Percentiles rank a stretch among this genome's conserved stretches.
phyloP scores from a whole-genome alignment of 2,888 invertebrate species.

The Argynnis bischoffii region DNA sequence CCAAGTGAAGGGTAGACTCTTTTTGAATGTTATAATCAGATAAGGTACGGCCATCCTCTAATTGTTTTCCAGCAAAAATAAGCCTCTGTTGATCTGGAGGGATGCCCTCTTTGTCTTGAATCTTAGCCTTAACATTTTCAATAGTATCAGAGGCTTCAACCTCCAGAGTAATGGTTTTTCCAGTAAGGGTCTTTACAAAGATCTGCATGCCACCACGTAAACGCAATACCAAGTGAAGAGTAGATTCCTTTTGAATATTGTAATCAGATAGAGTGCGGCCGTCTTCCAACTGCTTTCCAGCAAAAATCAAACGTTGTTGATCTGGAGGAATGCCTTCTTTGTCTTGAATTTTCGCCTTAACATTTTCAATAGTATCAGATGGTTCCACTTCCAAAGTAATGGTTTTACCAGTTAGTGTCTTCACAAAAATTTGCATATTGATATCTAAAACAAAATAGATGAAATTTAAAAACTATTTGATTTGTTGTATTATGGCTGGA shows the following conservation, averaged over 20 bases:
- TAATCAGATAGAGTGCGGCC: conserved; percentile 48
- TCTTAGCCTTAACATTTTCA: conserved; percentile 49
- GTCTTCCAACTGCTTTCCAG: conserved; percentile 49
- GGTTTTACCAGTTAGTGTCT: conserved; percentile 56
- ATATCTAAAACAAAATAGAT: conserved; percentile 38
- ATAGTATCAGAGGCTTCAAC: conserved; percentile 50
- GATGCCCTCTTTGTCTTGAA: conserved; percentile 49
- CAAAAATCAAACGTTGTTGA: conserved; percentile 49
- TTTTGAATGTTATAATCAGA: conserved; percentile 60
- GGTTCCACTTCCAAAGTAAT: conserved; percentile 52
- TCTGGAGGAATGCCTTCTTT: conserved; percentile 51
- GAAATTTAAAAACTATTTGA: conserved; percentile 14
- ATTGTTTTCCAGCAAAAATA: conserved; percentile 57
- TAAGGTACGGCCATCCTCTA: conserved; percentile 57
- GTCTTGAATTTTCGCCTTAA: conserved; percentile 46
- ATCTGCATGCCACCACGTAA: conserved; percentile 61
- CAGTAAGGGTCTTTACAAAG: conserved; percentile 51
- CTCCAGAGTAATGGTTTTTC: conserved; percentile 54
- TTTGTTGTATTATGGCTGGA: conserved; percentile 15
- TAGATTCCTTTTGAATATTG: conserved; percentile 49
- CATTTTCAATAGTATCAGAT: conserved; percentile 50
- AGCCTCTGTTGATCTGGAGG: conserved; percentile 25
- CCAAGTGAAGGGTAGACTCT: conserved; percentile 55
- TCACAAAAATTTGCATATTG: conserved; percentile 47
- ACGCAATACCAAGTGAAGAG: conserved; percentile 47